Percentiles rank a stretch among this genome's conserved stretches.
These are phyloP conservation scores for Gymnoscopelus braueri DNA, from an alignment of 2,797 vertebrate species.

Conservation along the genomic window DNA sequence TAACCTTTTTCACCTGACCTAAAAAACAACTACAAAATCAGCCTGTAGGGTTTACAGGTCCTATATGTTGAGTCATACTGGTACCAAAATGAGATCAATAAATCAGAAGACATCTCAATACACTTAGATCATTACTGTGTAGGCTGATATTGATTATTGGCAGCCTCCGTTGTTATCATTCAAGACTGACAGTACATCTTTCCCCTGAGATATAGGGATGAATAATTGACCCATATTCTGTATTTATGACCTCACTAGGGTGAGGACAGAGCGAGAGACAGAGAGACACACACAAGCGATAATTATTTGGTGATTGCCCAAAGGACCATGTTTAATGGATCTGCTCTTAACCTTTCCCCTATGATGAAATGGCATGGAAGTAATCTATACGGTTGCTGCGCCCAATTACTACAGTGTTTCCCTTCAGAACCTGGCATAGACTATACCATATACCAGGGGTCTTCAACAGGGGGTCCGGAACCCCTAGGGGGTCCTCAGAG, in stretches of 20 bases:
- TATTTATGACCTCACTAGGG: constrained; percentile 20
- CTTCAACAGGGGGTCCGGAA: too few relatives aligned
- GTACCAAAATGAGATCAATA: too few relatives aligned
- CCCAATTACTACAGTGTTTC: neutral
- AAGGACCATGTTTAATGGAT: constrained; percentile 9
- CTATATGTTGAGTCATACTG: too few relatives aligned
- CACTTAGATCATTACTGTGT: too few relatives aligned
- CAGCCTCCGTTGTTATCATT: too few relatives aligned
- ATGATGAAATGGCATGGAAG: constrained; percentile 13
- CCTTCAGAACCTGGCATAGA: neutral
- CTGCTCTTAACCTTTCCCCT: constrained; percentile 49
- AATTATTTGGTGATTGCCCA: constrained; percentile 9
- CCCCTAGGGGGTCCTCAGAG: too few relatives aligned
- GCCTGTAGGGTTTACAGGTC: too few relatives aligned
- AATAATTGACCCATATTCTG: constrained; percentile 25
- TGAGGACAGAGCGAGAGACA: neutral
- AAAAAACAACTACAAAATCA: too few relatives aligned
- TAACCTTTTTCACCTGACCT: too few relatives aligned
- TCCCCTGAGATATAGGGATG: constrained; percentile 38
- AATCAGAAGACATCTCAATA: too few relatives aligned
- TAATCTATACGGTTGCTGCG: neutral
- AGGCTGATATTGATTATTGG: neutral
- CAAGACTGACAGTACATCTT: constrained; percentile 16
- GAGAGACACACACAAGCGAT: neutral
- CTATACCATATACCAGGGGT: too few relatives aligned